Base-by-base conservation (phyloP, 1,140 invertebrate species). In the Bradynema listronoti region DNA sequence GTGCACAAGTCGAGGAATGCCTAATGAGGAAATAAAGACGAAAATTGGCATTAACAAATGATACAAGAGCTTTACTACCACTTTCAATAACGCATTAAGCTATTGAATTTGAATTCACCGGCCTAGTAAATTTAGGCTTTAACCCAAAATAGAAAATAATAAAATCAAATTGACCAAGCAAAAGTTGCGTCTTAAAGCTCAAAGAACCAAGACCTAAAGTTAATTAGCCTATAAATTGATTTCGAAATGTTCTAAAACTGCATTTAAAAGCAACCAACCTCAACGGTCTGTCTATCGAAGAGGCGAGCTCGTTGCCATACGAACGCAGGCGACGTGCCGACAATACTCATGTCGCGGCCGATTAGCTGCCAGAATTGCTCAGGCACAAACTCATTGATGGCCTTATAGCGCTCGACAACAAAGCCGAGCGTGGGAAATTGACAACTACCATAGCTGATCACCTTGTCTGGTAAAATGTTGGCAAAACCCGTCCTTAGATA, bases 401-500 rank as follows among this genome's bases (percentile, higher is more conserved):
- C 87, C 53, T 90, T 85, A 74, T 87, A 96, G 49, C 92, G 83
- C 78, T 96, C 91, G 0, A 94, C 91, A 24, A 96, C 90, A 84
- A 97, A 97, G 11, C 92, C 93, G 32, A 96, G 79, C 0, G 93
- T 96, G 33, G 92, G 92, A 80, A 96, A 96, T 74, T 97, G 93
- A 79, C 93, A 97, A 47, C 88, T 90, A 1, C 95, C 94, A 81
- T 98, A 93, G 80, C 92, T 97, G 25, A 99, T 88, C 0, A 99
- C 78, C 77, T 87, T 30, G 0, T 84, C 73, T 39, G 4, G n/a
- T 29, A 83, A 65, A 3, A 78, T 73, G 52, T 79, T 62, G 9
- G 81, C 80, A 61, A 82, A 82, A 34, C 78, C 73, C 34, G 59
- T 49, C 46, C 67, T 56, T 1, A 97, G 78, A 42, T 91, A 83